Percentiles rank a stretch among this genome's conserved stretches.
Conservation (phyloP, 2,113 vertebrate genomes). For the Mirza zaza region DNA sequence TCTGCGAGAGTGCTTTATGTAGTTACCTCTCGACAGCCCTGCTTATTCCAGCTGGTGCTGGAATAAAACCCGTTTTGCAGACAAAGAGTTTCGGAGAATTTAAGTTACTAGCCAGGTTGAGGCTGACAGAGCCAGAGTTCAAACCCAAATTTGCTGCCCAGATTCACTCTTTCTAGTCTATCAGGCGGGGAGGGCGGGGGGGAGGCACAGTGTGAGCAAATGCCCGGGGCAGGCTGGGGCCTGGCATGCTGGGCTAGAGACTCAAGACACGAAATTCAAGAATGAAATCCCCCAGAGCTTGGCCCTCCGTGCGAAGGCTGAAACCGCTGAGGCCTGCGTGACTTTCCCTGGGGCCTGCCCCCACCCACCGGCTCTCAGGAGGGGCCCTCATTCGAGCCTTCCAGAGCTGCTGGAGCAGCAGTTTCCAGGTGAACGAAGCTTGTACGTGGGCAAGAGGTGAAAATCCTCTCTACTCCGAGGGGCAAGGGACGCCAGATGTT, state of each 20-base stretch:
- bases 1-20: not conserved
- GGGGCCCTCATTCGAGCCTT: not conserved
- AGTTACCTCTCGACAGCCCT: not conserved
- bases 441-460: not conserved
- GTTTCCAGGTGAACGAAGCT: constrained; percentile 28
- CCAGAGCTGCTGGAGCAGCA: constrained; percentile 12
- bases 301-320: not conserved
- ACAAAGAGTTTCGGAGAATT: not conserved
- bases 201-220: rapidly evolving
- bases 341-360: constrained; percentile 32
- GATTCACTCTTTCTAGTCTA: not conserved
- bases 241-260: not conserved
- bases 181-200: not conserved
- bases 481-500: not conserved
- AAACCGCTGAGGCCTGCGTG: not conserved
- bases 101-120: not conserved
- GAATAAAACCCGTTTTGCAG: not conserved
- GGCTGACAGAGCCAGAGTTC: not conserved
- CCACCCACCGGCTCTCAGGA: constrained; percentile 61
- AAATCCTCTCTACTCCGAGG: not conserved
- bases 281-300: not conserved
- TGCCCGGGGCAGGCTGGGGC: not conserved
- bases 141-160: not conserved
- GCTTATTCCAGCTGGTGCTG: not conserved
- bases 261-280: not conserved